These are phyloP conservation scores for Siphlonurus alternatus DNA, from an alignment of 2,888 invertebrate species.

Conservation along the genomic window DNA sequence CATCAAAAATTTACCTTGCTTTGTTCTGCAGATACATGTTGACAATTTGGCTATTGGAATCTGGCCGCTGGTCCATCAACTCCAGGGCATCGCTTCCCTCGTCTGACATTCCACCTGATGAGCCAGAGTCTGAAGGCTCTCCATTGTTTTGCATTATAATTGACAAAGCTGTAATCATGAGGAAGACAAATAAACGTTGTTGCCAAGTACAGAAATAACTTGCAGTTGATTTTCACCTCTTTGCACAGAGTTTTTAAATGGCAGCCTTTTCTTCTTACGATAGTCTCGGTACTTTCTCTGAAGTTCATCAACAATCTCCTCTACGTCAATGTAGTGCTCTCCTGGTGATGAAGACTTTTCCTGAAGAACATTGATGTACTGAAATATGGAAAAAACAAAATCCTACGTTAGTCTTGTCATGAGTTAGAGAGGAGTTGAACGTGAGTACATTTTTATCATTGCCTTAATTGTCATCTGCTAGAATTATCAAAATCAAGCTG, in stretches of 20 bases:
- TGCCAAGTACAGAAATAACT: too few species aligned
- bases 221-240: constrained; percentile 32
- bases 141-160: background rate
- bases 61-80: background rate
- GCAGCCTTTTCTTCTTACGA: constrained; percentile 56
- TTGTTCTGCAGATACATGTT: constrained; percentile 8
- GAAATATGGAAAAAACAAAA: background rate
- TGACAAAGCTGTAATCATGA: background rate
- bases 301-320: constrained; percentile 64
- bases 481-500: too few species aligned
- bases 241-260: constrained; percentile 64
- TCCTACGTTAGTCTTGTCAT: too few species aligned
- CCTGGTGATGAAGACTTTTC: background rate
- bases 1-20: constrained; percentile 6
- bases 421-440: too few species aligned
- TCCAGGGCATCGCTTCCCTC: background rate
- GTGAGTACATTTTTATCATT: too few species aligned
- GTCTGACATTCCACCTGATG: background rate
- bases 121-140: background rate
- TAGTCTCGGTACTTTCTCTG: constrained; percentile 63
- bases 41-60: constrained; percentile 10
- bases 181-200: background rate
- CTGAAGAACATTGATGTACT: background rate
- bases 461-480: too few species aligned
- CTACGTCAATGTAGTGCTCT: constrained; percentile 50